These are phyloP conservation scores for Hyperoodon ampullatus DNA, from an alignment of 2,113 vertebrate genomes.

Conservation along the genomic window DNA sequence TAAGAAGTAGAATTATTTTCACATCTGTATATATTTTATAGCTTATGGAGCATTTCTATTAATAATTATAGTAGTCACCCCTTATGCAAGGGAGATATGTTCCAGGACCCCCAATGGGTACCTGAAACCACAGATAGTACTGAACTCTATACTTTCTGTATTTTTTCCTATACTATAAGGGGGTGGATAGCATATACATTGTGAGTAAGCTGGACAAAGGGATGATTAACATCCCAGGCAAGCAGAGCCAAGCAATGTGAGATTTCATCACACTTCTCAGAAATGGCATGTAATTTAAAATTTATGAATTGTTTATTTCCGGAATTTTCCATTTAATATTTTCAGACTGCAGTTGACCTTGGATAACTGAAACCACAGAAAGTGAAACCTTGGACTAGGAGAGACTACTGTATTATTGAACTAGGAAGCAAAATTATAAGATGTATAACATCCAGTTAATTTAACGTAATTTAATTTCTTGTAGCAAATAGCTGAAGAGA, in stretches of 20 bases:
- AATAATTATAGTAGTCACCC: neutral
- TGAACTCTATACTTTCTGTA: neutral
- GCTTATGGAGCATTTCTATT: neutral
- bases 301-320: neutral
- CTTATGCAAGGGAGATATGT: neutral
- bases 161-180: neutral
- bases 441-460: neutral
- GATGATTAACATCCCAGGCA: neutral
- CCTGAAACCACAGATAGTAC: neutral
- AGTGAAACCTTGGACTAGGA: neutral
- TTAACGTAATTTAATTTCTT: constrained; percentile 49
- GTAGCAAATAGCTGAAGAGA: constrained; percentile 97
- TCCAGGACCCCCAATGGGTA: neutral
- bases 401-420: neutral
- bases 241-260: neutral
- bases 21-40: neutral
- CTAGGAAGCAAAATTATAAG: neutral
- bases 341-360: neutral
- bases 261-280: neutral
- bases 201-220: neutral
- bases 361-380: neutral
- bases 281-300: neutral
- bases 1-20: constrained; percentile 31
- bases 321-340: neutral
- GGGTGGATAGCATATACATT: neutral